Evolutionary conservation across 2,797 vertebrate species (phyloP).

Genomic region (Phalloptychus januarius): DNA sequence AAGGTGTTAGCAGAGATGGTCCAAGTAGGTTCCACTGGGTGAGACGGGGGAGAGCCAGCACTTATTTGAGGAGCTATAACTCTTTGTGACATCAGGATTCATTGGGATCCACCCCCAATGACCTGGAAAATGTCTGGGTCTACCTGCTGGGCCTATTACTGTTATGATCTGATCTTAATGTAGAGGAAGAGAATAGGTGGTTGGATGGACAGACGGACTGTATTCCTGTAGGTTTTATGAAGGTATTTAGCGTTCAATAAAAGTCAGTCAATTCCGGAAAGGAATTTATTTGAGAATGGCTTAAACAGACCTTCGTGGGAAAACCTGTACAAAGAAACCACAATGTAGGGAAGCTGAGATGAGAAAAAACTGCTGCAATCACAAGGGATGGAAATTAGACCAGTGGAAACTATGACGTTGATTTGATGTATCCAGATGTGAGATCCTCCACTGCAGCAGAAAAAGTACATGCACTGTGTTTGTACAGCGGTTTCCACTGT

Average conservation of each 20-base stretch:
- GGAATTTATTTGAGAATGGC: neutral
- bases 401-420: neutral
- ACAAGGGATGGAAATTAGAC: slow-evolving; percentile 2
- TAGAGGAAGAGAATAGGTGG: neutral
- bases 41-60: neutral
- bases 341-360: neutral
- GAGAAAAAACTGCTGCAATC: neutral
- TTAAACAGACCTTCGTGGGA: neutral
- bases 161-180: neutral
- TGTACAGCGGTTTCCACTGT: neutral
- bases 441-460: neutral
- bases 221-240: neutral
- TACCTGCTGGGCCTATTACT: neutral
- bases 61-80: neutral
- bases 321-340: neutral
- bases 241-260: neutral
- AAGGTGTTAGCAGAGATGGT: neutral
- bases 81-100: neutral
- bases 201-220: neutral
- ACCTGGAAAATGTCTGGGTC: neutral
- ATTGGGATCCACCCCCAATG: neutral
- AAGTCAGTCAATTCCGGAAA: neutral
- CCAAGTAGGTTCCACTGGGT: neutral
- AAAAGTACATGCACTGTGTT: neutral
- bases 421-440: slow-evolving; percentile 4